Base-by-base conservation (phyloP, 1,140 invertebrate genomes). In the Aphis craccivora region DNA sequence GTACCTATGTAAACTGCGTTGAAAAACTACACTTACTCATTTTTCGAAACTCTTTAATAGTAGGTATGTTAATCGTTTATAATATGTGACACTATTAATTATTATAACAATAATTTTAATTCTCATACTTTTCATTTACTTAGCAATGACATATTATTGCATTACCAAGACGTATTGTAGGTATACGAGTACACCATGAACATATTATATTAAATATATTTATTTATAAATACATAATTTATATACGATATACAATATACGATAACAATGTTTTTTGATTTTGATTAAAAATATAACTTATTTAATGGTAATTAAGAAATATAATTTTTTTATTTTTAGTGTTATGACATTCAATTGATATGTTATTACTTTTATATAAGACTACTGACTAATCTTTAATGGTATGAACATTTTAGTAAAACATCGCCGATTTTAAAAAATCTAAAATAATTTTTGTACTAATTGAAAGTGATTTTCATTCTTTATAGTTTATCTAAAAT, bases 11-110 rank as follows among this genome's bases (percentile, higher is more conserved):
- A 35, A 30, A 60, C 35, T 23, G 22, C 7, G 84, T 43, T 25
- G n/a, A 35, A 88, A 88, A 88, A 88, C 25, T 43, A 88, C n/a
- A 88, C 18, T 18, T 48, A 45, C 11, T 88, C 18, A 43, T 48
- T 88, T 87, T 18, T 45, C 18, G 30, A 87, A 87, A 87, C 43
- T 86, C 60, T 76, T n/a, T 76, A 76, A 76, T 76, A n/a, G 48
- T 87, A 48, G 18, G 30, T 87, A 48, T 30, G 30, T 87, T 87
- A 43, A 84, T 43, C 37, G 83, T 40, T 11, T 84, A 83, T 83
- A 23, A 43, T 40, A 76, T n/a, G 60, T 76, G 60, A 76, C 30
- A 25, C 37, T 40, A 84, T 40, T 40, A 76, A 5, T n/a, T 76
- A 76, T 20, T 35, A 18, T n/a, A n/a, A 84, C 9, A 1, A 84